Evolutionary conservation across 2,797 vertebrate genomes (phyloP), one percentile per base, ranked within the genome.

Genomic region (Cossypha heuglini): DNA sequence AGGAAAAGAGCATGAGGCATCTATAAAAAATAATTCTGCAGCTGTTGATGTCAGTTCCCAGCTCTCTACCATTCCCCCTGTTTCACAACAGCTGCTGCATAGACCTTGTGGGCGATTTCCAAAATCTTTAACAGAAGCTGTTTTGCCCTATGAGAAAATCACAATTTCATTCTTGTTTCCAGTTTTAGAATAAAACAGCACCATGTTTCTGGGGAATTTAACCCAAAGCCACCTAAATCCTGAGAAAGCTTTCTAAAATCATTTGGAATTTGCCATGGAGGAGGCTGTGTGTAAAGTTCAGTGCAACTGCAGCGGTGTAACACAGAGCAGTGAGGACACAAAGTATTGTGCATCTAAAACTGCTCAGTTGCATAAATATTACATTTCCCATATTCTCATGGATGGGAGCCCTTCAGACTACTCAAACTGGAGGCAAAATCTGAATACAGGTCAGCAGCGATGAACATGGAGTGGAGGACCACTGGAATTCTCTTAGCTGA

Each of bases 1-100:
- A 91, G 68, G 18, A 62, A 77, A 73, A 87, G 24, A 79, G 20
- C n/a, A 49, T 21, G 20, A 80, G 42, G 61, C 26, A 90, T 74
- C 78, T 93, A 73, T 81, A 90, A 88, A 88, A 88, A 85, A 83
- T 28, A 87, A 73, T 83, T 82, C 35, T 82, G 84, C 88, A 96
- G 92, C 92, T 94, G 86, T 67, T 86, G 81, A 57, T 74, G 74
- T 87, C 68, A 28, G 49, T 66, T 95, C 69, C 72, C 92, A 85
- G 71, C 42, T 78, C 54, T 87, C 49, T 57, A 37, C 29, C 48
- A 64, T 61, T 69, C 17, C 9, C 55, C 5, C 51, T 69, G 24
- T 48, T 55, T 90, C 77, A 73, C 45, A 92, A 48, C 88, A 96
- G 84, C 92, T 96, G 94, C 78, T 93, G 58, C 13, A 4, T 29